Evolutionary conservation across 2,888 invertebrate species (phyloP).

Genomic region (Nebria brevicollis): DNA sequence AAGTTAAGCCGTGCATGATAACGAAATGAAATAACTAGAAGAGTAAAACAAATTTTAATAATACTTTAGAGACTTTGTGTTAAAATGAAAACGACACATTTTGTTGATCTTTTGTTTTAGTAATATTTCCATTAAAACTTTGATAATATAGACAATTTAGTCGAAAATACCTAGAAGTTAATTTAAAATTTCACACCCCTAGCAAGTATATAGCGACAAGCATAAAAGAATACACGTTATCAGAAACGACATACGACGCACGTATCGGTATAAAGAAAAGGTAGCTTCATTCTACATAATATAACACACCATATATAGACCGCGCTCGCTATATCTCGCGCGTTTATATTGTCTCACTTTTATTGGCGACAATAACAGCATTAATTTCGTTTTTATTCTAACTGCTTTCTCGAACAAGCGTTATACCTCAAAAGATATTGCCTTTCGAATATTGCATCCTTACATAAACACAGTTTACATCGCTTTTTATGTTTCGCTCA

Average conservation of each 20-base stretch:
- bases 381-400: conserved; percentile 52
- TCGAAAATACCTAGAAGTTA: conserved; percentile 4
- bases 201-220: conserved; percentile 20
- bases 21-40: background rate
- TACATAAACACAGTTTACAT: conserved; percentile 14
- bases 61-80: background rate
- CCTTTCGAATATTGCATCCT: conserved; percentile 39
- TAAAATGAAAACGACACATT: background rate
- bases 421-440: conserved; percentile 49
- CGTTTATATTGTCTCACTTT: conserved; percentile 49
- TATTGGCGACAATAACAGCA: conserved; percentile 54
- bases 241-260: background rate
- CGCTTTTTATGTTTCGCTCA: background rate
- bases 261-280: conserved; percentile 17
- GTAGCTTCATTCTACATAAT: too few species aligned
- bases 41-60: background rate
- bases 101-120: background rate
- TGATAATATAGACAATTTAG: background rate
- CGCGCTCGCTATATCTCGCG: background rate
- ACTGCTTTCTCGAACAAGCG: conserved; percentile 29
- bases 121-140: background rate
- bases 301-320: too few species aligned
- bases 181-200: conserved; percentile 33
- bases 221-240: conserved; percentile 41
- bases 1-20: too few species aligned